A percentile compares a stretch with the other conserved stretches of the same genome.
Evolutionary conservation across 2,113 vertebrate species (phyloP).

Genomic region (Pollachius pollachius): DNA sequence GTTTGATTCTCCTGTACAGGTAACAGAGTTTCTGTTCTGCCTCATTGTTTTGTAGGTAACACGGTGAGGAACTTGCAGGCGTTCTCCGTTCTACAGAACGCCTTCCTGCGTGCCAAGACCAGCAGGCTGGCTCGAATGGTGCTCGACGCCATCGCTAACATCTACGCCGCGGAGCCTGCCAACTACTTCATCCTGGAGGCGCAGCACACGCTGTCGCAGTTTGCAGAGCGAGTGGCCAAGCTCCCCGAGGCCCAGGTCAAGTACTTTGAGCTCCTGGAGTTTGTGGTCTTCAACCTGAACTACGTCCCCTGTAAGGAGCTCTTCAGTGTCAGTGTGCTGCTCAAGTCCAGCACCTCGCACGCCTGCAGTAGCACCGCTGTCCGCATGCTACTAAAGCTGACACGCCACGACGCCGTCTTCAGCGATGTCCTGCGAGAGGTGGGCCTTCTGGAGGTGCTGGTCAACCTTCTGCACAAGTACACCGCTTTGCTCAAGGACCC

Average conservation of each 20-base stretch:
- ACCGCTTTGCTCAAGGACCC: conserved; percentile 96
- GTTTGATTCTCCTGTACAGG: not conserved
- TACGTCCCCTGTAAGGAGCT: conserved; percentile 98
- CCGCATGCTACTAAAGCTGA: conserved; percentile 88
- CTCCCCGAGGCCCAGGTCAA: conserved; percentile 91
- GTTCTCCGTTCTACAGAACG: conserved; percentile 93
- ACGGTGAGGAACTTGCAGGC: conserved; percentile 95
- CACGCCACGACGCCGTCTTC: conserved; percentile 91
- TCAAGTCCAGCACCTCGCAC: conserved; percentile 90
- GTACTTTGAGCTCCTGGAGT: conserved; percentile 97
- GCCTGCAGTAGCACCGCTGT: conserved; percentile 90
- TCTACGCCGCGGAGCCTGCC: conserved; percentile 90
- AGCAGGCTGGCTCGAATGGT: conserved; percentile 88
- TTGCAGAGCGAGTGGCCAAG: conserved; percentile 89
- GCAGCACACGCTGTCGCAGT: conserved; percentile 93
- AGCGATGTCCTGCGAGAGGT: conserved; percentile 97
- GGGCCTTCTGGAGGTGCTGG: conserved; percentile 94
- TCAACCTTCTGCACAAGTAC: conserved; percentile 98
- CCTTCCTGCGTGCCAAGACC: conserved; percentile 93
- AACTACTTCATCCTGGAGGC: conserved; percentile 98
- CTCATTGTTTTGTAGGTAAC: conserved; percentile 74
- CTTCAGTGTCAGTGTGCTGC: conserved; percentile 95
- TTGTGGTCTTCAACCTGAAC: conserved; percentile 95
- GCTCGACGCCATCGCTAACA: conserved; percentile 91
- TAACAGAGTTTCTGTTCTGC: conserved; percentile 21